Evolutionary conservation across 2,888 invertebrate genomes (phyloP).

Genomic region (Onthophagus sagittarius): DNA sequence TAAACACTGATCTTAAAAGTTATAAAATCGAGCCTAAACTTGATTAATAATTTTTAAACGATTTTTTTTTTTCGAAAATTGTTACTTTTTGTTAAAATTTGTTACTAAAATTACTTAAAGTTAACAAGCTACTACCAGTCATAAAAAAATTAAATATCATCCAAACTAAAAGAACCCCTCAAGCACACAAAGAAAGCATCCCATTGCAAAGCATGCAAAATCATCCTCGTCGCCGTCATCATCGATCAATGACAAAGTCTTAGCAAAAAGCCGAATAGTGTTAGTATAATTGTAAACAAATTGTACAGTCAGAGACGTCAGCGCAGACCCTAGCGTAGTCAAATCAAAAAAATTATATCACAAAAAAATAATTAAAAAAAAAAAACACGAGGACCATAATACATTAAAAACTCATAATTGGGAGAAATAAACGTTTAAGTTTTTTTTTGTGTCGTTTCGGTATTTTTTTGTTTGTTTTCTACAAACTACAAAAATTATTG

Average conservation of each 20-base stretch:
- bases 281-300: constrained; percentile 12
- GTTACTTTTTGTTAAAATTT: too few relatives aligned
- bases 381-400: constrained; percentile 10
- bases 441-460: not conserved
- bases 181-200: not conserved
- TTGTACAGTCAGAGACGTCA: constrained; percentile 50
- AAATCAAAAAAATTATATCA: constrained; percentile 15
- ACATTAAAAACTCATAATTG: not conserved
- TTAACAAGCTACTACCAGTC: too few relatives aligned
- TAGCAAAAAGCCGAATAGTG: not conserved
- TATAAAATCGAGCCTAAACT: too few relatives aligned
- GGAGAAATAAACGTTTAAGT: too few relatives aligned
- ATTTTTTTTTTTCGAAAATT: too few relatives aligned
- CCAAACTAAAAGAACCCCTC: too few relatives aligned
- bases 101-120: too few relatives aligned
- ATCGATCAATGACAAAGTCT: not conserved
- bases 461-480: not conserved
- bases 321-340: constrained; percentile 37
- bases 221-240: not conserved
- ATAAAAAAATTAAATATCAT: too few relatives aligned
- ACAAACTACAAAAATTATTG: not conserved
- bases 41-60: too few relatives aligned
- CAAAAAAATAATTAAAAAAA: constrained; percentile 4
- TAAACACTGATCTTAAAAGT: too few relatives aligned
- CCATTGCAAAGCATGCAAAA: not conserved